phyloP scores from a whole-genome alignment of 2,797 vertebrate species.

The Morus bassanus region DNA sequence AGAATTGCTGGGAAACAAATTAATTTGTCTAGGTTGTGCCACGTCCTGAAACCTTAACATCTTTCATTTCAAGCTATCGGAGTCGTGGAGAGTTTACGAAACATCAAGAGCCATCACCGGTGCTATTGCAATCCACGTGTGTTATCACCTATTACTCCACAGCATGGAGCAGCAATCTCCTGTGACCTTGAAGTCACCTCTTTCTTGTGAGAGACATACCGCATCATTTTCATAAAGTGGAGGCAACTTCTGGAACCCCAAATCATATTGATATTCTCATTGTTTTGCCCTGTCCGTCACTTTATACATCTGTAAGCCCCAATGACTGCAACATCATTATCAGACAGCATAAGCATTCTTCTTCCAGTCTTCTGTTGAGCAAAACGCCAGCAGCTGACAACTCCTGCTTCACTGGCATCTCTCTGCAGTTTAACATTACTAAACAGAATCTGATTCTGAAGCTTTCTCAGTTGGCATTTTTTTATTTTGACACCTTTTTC shows the following conservation, averaged over 20 bases:
- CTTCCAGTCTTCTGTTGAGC: not conserved
- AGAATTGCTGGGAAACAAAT: not conserved
- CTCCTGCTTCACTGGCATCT: not conserved
- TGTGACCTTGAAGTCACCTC: not conserved
- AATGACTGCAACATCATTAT: not conserved
- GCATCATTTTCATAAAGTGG: not conserved
- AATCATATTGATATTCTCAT: not conserved
- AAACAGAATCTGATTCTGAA: not conserved
- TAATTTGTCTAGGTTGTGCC: not conserved
- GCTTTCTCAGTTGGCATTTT: not conserved
- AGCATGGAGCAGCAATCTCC: not conserved
- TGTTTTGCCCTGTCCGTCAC: not conserved
- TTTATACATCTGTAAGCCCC: not conserved
- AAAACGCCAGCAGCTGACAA: not conserved
- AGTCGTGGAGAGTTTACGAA: not conserved
- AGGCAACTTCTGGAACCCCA: not conserved
- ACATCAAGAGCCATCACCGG: not conserved
- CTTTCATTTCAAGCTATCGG: not conserved
- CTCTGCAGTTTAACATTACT: not conserved
- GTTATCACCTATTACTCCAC: not conserved
- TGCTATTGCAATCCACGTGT: not conserved
- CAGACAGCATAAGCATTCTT: not conserved
- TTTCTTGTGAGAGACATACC: not conserved
- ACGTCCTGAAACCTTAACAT: not conserved
- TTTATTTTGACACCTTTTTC: not conserved